Evolutionary conservation across 2,888 invertebrate genomes (phyloP), one percentile per base, ranked within the genome.

Genomic region (Ypsolopha scabrella): DNA sequence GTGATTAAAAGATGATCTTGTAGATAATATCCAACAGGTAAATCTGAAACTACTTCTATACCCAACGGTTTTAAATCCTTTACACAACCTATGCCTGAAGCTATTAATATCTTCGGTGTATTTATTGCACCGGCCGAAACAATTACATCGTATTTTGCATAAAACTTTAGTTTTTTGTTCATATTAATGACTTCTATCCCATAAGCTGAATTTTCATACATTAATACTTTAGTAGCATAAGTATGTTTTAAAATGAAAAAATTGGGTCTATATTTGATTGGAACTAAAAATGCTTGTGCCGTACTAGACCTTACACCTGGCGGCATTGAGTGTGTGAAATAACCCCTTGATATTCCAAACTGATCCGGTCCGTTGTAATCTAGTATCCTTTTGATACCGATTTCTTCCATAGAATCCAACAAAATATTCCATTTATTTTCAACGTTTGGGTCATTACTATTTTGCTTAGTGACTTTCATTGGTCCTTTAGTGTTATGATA

Each of bases 1-100:
- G 55, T 51, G 7, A 35, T 44, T n/a, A 43, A 39, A 6, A 49
- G 43, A 8, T 55, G 55, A 35, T 55, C 55, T n/a, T 55, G 52
- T 1, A 53, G 7, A 37, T 51, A 48, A 6, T 11, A n/a, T 8
- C 55, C 55, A 2, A 55, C 55, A n/a, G 55, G 55, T 36, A 55
- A 48, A 36, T 55, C 46, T 45, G 46, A 24, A 7, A 53, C 7
- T 8, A 53, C 37, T 10, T 41, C 33, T 13, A 55, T 53, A 44
- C 10, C 38, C 11, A 46, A 24, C 7, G 6, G 8, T 14, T 43
- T 38, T 11, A 55, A 48, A n/a, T 51, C 44, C 39, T 52, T 36
- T 39, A 46, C 10, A 8, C 46, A 49, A 2, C 55, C 55, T 35
- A 55, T 50, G 1, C 55, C 55, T 6, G 55, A 55, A 11, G 52